Base-by-base conservation (phyloP, 2,888 invertebrate genomes). In the Lochmaea capreae region DNA sequence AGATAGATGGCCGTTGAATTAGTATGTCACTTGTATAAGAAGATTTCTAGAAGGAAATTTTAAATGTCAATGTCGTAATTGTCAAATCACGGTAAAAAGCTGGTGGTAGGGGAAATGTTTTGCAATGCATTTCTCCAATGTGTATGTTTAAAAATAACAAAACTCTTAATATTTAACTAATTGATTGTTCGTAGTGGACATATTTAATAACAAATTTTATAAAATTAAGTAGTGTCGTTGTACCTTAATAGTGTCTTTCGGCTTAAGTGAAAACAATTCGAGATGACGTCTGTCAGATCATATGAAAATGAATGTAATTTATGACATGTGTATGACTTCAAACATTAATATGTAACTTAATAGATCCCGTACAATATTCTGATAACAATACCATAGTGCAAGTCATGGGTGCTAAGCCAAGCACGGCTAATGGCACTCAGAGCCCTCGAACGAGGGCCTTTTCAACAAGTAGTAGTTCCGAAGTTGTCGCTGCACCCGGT, bases 331-430 rank as follows among this genome's bases (percentile, higher is more conserved):
- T 77, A 73, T 75, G 71, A 73, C 71, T 73, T 67, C 71, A 71
- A 75, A 76, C 70, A 79, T 67, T 71, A 78, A 74, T 76, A 79
- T 80, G 79, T 80, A 77, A 80, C 78, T 80, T 73, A 74, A 74
- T 71, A 74, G 71, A 70, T 62, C 67, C 67, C 46, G 70, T 63
- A 65, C 33, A 57, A 67, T 72, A 58, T 65, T 71, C 43, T 65
- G 43, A 65, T 58, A 68, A 61, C 33, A 68, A 52, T 71, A 58
- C 49, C 46, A 73, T 54, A 74, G 67, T 75, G 68, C 71, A 71
- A 77, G 74, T 84, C 82, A 95, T 95, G 95, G 95, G 95, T 89
- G 95, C 94, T 87, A 95, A 94, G 89, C 92, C 94, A 84, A 95
- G 95, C 87, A 94, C 94, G 81, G 93, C 94, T 81, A 92, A 91